A percentile compares a stretch with the other conserved stretches of the same genome.
phyloP scores from a whole-genome alignment of 2,888 invertebrate genomes.

The Caenorhabditis virilis region DNA sequence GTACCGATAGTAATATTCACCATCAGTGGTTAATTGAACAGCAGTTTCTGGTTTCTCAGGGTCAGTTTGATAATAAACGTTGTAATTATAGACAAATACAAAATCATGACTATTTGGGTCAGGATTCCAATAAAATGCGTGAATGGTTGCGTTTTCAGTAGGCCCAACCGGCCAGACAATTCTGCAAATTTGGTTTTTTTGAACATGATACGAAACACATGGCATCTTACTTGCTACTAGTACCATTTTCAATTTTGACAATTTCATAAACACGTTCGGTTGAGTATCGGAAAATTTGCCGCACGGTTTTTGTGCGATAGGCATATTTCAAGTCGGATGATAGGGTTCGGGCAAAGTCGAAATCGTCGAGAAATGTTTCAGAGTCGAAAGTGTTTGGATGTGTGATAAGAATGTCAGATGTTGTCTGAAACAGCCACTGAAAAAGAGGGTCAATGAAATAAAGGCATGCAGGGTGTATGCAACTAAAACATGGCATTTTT shows the following conservation, averaged over 20 bases:
- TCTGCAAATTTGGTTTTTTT: constrained; percentile 12
- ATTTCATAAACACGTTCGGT: constrained; percentile 31
- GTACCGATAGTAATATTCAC: constrained; percentile 39
- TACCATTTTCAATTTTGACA: constrained; percentile 29
- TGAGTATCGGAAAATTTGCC: constrained; percentile 41
- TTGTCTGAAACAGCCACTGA: constrained; percentile 8
- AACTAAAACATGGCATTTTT: too few species aligned
- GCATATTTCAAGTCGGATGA: constrained; percentile 37
- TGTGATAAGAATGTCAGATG: constrained; percentile 1
- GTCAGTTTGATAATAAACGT: constrained; percentile 51
- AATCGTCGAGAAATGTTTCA: constrained; percentile 9
- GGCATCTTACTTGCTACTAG: constrained; percentile 1
- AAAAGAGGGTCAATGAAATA: not conserved
- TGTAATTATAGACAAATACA: constrained; percentile 42
- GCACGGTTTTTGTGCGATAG: constrained; percentile 13
- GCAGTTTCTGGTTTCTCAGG: constrained; percentile 42
- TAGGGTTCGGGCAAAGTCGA: constrained; percentile 10
- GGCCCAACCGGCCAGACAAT: constrained; percentile 32
- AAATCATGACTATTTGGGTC: constrained; percentile 37
- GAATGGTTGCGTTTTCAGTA: constrained; percentile 33
- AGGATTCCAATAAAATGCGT: constrained; percentile 49
- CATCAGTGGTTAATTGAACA: constrained; percentile 39
- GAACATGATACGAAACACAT: not conserved
- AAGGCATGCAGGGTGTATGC: too few species aligned
- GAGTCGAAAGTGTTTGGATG: constrained; percentile 7